Evolutionary conservation across 1,140 invertebrate species (phyloP), one percentile per base, ranked within the genome.

Genomic region (Apis dorsata): DNA sequence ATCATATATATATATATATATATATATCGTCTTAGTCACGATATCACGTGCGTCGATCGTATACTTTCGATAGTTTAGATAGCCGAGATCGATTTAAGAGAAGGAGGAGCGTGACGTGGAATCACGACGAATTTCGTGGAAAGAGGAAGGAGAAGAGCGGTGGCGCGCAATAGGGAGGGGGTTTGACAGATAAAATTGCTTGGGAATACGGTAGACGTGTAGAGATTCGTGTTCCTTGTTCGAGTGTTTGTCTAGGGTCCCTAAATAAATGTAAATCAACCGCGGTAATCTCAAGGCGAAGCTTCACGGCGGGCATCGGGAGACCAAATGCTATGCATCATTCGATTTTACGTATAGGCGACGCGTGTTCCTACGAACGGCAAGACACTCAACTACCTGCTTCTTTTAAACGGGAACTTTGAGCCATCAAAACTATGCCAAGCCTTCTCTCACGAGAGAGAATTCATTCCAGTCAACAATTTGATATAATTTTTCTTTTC

Each of bases 231-330:
- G 90, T 88, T 88, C 77, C 80, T 68, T 86, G 84, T 88, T 79
- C 79, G 65, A 88, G 85, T 88, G 87, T 90, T 90, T 90, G 89
- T 86, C 85, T 90, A 89, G 88, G 85, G 85, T 44, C 21, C 89
- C 90, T 90, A 90, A 91, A 91, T 90, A 91, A 90, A 91, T 90
- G 90, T 90, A 91, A 91, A 90, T 85, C 89, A 90, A 90, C 79
- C 89, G 79, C 87, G 83, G 86, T 88, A 89, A 90, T 89, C 85
- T 89, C 84, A 84, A 24, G 24, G 85, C 76, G 53, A 44, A 70
- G 81, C 73, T 83, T 74, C 17, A 77, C 85, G 75, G 62, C 71
- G 63, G 65, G 57, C 21, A 60, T 69, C n/a, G 68, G 2, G 34
- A 66, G 60, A 65, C 69, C 62, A 59, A 78, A 77, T 65, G n/a